Evolutionary conservation across 2,888 invertebrate genomes (phyloP).

Genomic region (Xanthia icteritia): DNA sequence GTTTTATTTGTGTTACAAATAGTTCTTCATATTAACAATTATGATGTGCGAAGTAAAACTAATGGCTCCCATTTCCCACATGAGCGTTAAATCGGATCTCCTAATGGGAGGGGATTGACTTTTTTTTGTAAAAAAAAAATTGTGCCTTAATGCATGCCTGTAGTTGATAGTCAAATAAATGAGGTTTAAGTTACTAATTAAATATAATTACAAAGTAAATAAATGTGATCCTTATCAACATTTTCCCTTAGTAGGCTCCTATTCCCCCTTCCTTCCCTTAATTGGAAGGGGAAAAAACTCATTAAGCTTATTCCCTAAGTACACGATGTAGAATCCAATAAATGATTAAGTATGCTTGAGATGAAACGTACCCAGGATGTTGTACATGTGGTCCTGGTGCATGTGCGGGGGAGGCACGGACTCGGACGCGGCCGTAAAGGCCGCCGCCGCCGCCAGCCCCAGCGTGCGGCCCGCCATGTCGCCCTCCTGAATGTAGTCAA

Average conservation of each 20-base stretch:
- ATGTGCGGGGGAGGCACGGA: slow-evolving; percentile 84
- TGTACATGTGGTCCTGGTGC: slow-evolving; percentile 88
- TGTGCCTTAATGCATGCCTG: not conserved
- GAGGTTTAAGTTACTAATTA: not conserved
- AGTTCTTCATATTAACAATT: too few species aligned
- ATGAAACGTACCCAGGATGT: slow-evolving; percentile 78
- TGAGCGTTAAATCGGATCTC: not conserved
- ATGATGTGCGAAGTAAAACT: not conserved
- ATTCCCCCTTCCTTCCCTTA: not conserved
- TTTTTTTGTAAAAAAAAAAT: not conserved
- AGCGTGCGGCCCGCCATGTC: slow-evolving; percentile 83
- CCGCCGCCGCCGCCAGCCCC: slow-evolving; percentile 83
- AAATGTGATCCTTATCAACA: too few species aligned
- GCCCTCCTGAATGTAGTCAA: fast-evolving
- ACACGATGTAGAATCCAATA: not conserved
- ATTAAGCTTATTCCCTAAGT: not conserved
- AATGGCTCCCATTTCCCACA: not conserved
- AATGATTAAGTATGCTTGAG: not conserved
- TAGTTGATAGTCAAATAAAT: not conserved
- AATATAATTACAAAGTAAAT: not conserved
- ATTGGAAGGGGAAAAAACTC: too few species aligned
- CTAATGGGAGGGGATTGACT: not conserved
- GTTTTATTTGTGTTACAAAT: too few species aligned
- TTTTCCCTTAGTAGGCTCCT: not conserved
- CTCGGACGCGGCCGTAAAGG: slow-evolving; percentile 81